Evolutionary conservation across 2,797 vertebrate species (phyloP).

Genomic region (Gallinago nigripennis): DNA sequence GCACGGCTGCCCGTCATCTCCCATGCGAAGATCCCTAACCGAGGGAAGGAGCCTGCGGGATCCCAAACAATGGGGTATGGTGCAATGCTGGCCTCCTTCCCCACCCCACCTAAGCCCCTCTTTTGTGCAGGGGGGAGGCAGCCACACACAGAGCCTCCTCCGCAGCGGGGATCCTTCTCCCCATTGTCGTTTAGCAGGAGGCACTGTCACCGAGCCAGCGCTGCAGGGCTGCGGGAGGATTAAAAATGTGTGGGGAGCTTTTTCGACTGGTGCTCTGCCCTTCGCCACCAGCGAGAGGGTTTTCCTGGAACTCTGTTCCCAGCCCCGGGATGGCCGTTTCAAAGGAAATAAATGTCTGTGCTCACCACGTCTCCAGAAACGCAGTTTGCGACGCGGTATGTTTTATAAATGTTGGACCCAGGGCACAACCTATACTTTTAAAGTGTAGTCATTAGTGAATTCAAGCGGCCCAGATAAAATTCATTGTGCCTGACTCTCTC

Average conservation of each 20-base stretch:
- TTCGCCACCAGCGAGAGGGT: not conserved
- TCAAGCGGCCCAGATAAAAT: not conserved
- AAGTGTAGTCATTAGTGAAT: not conserved
- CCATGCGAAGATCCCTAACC: not conserved
- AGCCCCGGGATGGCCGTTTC: not conserved
- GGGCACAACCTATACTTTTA: not conserved
- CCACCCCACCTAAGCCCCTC: not conserved
- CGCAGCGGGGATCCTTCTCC: not conserved
- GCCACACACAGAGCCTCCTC: constrained; percentile 33
- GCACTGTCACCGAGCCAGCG: not conserved
- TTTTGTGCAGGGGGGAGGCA: constrained; percentile 12
- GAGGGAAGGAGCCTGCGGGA: not conserved
- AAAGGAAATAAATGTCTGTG: not conserved
- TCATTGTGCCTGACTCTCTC: not conserved
- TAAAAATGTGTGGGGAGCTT: not conserved
- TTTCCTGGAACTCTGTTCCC: constrained; percentile 40
- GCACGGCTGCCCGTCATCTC: rapidly evolving
- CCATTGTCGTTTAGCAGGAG: constrained; percentile 19
- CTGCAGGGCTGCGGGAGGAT: not conserved
- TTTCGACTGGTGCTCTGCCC: not conserved
- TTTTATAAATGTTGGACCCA: not conserved
- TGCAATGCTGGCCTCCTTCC: not conserved
- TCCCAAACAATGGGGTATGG: constrained; percentile 3
- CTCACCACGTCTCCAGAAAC: not conserved
- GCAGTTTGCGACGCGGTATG: not conserved